Evolutionary conservation across 2,113 vertebrate species (phyloP).

Genomic region (Notarius lentiginosus): DNA sequence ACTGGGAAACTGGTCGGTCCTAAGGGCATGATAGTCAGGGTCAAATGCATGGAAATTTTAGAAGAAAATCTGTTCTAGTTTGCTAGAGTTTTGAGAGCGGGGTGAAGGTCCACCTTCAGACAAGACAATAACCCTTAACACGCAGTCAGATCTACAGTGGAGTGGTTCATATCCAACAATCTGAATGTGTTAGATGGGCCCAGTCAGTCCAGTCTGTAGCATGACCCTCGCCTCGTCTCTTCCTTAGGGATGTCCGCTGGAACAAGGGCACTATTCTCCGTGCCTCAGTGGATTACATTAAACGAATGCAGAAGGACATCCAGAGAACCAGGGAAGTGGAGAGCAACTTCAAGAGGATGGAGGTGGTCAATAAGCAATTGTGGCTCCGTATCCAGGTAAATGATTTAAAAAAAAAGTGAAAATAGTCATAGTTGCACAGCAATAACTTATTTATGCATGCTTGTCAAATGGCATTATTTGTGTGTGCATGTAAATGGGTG

Average conservation of each 20-base stretch:
- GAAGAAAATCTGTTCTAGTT: background rate
- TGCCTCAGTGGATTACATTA: conserved; percentile 96
- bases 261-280: conserved; percentile 98
- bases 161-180: background rate
- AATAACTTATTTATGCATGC: background rate
- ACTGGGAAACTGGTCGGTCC: background rate
- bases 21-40: background rate
- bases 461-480: background rate
- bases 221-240: background rate
- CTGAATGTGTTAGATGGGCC: background rate
- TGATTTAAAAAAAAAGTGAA: background rate
- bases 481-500: background rate
- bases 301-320: conserved; percentile 95
- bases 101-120: background rate
- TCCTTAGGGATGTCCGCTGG: conserved; percentile 93
- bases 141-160: background rate
- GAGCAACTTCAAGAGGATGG: conserved; percentile 91
- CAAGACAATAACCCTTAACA: background rate
- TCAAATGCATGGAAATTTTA: background rate
- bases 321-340: conserved; percentile 91
- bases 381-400: conserved; percentile 92
- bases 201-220: background rate
- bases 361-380: conserved; percentile 93
- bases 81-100: background rate
- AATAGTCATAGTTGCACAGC: background rate